These are phyloP conservation scores for Xylocampa areola DNA, from an alignment of 2,888 invertebrate species.

Conservation along the genomic window DNA sequence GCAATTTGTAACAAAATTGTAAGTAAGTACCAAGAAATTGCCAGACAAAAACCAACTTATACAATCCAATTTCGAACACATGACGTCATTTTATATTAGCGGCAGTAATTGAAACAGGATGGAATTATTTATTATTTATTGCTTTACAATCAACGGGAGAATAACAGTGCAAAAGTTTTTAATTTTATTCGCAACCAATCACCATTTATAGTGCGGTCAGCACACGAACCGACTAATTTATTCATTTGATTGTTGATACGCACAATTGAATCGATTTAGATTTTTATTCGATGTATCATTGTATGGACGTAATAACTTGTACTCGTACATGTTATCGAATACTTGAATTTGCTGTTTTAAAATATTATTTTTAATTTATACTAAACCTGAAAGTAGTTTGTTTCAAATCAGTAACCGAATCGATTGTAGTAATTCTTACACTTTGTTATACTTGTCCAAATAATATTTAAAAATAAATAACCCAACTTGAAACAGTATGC, in stretches of 20 bases:
- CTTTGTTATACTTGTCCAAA: too few relatives aligned
- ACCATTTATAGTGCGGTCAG: slow-evolving; percentile 60
- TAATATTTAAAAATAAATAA: too few relatives aligned
- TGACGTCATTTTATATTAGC: slow-evolving; percentile 24
- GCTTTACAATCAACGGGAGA: slow-evolving; percentile 31
- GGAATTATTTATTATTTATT: slow-evolving; percentile 37
- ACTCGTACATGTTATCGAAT: too few relatives aligned
- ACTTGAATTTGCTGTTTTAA: too few relatives aligned
- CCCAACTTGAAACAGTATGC: too few relatives aligned
- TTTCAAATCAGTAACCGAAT: too few relatives aligned
- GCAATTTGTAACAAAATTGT: slow-evolving; percentile 3
- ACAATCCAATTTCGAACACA: slow-evolving; percentile 16
- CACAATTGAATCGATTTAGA: slow-evolving; percentile 45
- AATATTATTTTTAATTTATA: too few relatives aligned
- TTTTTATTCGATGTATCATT: slow-evolving; percentile 26
- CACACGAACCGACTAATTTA: slow-evolving; percentile 60
- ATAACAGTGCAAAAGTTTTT: slow-evolving; percentile 56
- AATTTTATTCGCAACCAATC: slow-evolving; percentile 64
- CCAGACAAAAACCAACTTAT: slow-evolving; percentile 13
- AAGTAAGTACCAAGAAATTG: slow-evolving; percentile 11
- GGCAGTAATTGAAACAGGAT: slow-evolving; percentile 31
- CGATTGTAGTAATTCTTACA: too few relatives aligned
- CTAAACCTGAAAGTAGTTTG: too few relatives aligned
- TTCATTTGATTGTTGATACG: slow-evolving; percentile 51
- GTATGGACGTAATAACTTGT: background rate